Conservation (phyloP, 2,888 invertebrate genomes). For the Halictus quadricinctus region DNA sequence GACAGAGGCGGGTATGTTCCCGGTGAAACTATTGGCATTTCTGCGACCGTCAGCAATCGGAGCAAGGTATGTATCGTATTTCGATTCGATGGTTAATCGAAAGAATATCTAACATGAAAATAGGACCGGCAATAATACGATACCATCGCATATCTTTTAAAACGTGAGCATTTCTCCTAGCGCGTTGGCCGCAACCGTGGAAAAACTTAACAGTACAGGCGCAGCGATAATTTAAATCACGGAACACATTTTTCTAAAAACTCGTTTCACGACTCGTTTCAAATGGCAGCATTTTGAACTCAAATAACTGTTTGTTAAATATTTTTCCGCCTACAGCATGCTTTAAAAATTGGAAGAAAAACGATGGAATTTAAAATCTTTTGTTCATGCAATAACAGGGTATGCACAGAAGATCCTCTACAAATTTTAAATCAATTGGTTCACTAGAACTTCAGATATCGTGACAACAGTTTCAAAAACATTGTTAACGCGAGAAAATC, state of each 20-base stretch:
- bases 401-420: too few species aligned
- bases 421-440: too few species aligned
- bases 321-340: too few species aligned
- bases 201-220: not conserved
- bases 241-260: not conserved
- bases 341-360: too few species aligned
- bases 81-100: slow-evolving; percentile 43
- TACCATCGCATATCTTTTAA: slow-evolving; percentile 25
- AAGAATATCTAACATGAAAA: slow-evolving; percentile 44
- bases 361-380: too few species aligned
- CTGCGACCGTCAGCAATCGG: slow-evolving; percentile 92
- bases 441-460: too few species aligned
- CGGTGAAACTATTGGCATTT: slow-evolving; percentile 94
- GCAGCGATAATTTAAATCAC: not conserved
- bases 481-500: too few species aligned
- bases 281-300: too few species aligned
- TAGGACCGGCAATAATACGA: slow-evolving; percentile 35
- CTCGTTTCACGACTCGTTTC: not conserved
- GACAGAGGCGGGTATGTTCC: slow-evolving; percentile 97
- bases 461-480: too few species aligned
- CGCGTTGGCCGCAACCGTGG: not conserved
- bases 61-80: slow-evolving; percentile 85
- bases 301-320: too few species aligned
- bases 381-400: too few species aligned
- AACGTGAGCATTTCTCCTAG: not conserved